Evolutionary conservation across 1,140 invertebrate species (phyloP).

Genomic region (Drosophila paulistorum): DNA sequence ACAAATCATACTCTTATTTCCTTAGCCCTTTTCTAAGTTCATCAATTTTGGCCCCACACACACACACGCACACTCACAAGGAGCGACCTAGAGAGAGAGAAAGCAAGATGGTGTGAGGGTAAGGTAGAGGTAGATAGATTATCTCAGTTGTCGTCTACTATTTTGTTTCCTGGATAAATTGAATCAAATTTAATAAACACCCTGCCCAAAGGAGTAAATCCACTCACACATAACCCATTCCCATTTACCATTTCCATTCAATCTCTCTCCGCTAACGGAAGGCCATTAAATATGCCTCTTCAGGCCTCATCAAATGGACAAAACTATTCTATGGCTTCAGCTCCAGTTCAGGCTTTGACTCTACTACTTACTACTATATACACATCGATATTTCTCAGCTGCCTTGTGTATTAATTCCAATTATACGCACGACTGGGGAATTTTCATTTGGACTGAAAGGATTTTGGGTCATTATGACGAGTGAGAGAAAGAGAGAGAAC

Average conservation of each 20-base stretch:
- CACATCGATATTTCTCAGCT: conserved; percentile 50
- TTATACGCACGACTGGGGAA: conserved; percentile 79
- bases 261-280: conserved; percentile 16
- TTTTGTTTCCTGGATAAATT: conserved; percentile 58
- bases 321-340: conserved; percentile 40
- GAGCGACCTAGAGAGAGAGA: not conserved
- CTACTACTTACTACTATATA: not conserved
- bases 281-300: conserved; percentile 51
- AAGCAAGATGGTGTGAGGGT: not conserved
- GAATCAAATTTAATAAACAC: conserved; percentile 65
- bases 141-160: conserved; percentile 19
- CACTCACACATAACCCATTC: conserved; percentile 8
- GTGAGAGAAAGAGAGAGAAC: not conserved
- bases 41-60: conserved; percentile 20
- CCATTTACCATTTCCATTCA: not conserved
- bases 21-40: conserved; percentile 36
- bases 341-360: not conserved
- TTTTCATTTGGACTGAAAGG: conserved; percentile 78
- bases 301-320: conserved; percentile 27
- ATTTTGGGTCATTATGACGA: conserved; percentile 70
- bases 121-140: not conserved
- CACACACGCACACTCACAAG: conserved; percentile 6
- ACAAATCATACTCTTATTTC: conserved; percentile 18
- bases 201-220: conserved; percentile 13
- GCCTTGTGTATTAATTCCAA: conserved; percentile 78